Percentiles rank a stretch among this genome's conserved stretches.
phyloP scores from a whole-genome alignment of 2,113 vertebrate genomes.

The Centropristis striata region DNA sequence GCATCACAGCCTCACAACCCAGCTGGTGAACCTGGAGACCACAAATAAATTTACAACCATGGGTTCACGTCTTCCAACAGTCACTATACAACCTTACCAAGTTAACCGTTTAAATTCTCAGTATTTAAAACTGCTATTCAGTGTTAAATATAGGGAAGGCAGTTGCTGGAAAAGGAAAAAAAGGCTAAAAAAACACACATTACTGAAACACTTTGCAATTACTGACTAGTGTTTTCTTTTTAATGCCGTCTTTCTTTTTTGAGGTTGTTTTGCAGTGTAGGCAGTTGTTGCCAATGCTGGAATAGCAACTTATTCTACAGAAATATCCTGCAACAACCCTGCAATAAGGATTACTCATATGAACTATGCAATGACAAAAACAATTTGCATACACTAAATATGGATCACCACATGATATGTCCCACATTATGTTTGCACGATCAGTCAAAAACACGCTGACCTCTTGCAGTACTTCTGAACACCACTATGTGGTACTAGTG shows the following conservation, averaged over 20 bases:
- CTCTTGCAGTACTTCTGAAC: slow-evolving; percentile 33
- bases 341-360: background rate
- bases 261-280: too few relatives aligned
- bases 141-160: too few relatives aligned
- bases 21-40: slow-evolving; percentile 93
- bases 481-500: slow-evolving; percentile 26
- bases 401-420: background rate
- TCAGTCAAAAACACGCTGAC: background rate
- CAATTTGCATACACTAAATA: too few relatives aligned
- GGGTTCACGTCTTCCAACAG: background rate
- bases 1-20: slow-evolving; percentile 96
- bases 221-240: too few relatives aligned
- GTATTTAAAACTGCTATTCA: background rate
- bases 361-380: background rate
- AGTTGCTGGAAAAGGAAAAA: too few relatives aligned
- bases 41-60: background rate
- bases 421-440: background rate
- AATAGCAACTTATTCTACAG: too few relatives aligned
- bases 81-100: background rate
- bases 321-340: background rate
- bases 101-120: background rate
- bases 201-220: too few relatives aligned
- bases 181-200: too few relatives aligned
- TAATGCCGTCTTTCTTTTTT: too few relatives aligned
- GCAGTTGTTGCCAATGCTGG: too few relatives aligned